Evolutionary conservation across 1,140 invertebrate species (phyloP).

Genomic region (Scylla paramamosain): DNA sequence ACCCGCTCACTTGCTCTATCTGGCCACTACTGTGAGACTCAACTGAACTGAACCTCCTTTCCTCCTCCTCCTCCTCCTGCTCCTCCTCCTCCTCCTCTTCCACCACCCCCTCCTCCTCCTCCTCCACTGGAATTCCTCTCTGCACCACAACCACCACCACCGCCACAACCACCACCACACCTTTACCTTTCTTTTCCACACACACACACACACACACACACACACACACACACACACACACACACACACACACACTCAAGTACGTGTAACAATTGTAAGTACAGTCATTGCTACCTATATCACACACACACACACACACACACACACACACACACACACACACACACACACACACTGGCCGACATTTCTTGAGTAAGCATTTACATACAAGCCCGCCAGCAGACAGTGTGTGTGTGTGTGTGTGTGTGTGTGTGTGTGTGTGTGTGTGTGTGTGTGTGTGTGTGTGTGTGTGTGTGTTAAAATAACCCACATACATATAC

Average conservation of each 20-base stretch:
- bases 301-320: not conserved
- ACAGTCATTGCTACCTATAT: not conserved
- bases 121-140: not conserved
- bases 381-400: not conserved
- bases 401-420: not conserved
- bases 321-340: not conserved
- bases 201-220: slow-evolving; percentile 20
- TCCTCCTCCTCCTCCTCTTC: slow-evolving; percentile 5
- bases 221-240: not conserved
- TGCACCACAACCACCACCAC: no score
- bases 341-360: not conserved
- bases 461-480: slow-evolving; percentile 2
- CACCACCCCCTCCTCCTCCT: not conserved
- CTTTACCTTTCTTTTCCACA: not conserved
- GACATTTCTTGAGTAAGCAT: not conserved
- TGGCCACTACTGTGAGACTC: not conserved
- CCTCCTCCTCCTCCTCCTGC: not conserved
- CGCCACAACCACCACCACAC: not conserved
- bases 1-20: not conserved
- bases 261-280: not conserved
- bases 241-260: not conserved
- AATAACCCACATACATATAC: not conserved
- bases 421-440: slow-evolving; percentile 12
- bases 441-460: not conserved
- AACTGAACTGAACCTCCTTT: not conserved